Evolutionary conservation across 2,797 vertebrate species (phyloP), one percentile per base, ranked within the genome.

Genomic region (Nannoperca australis): DNA sequence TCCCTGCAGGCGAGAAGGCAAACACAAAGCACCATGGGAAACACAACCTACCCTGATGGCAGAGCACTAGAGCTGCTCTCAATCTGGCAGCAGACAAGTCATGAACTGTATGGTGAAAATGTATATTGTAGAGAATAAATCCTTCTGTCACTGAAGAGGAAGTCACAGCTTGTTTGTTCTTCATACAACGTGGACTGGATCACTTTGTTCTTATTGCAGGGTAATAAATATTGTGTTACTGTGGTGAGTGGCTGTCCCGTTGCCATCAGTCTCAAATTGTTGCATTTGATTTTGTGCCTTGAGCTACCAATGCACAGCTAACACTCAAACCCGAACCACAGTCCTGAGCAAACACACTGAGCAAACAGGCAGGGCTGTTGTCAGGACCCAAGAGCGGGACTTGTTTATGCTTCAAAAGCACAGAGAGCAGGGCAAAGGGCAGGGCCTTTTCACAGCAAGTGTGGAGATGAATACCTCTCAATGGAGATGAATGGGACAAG

Each of bases 11-110:
- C 88, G 54, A 87, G 81, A 89, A 88, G 78, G 87, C 79, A 90
- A 90, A 93, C 89, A 92, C 82, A 90, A 91, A 92, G 90, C 80
- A 91, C 85, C 87, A 85, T 92, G 90, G 87, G 90, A 92, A 92
- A 90, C 68, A 62, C 47, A 85, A 79, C 66, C 82, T 78, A 68
- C 76, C 59, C 62, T 77, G 79, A 78, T 81, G 85, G 83, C 85
- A 80, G 59, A 70, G 83, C 47, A 42, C 70, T 73, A n/a, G 71
- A 83, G 86, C 73, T 61, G 83, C 86, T 92, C 87, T 88, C 82
- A 86, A 20, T 81, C 74, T 77, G 84, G 64, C 79, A 68, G 61
- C 64, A 88, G 73, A 80, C 65, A 5, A 70, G 81, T 66, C 55
- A 12, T 87, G 77, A 87, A 82, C 79, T 74, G 42, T 47, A 44